Percentiles rank a stretch among this genome's conserved stretches.
phyloP scores from a whole-genome alignment of 2,797 vertebrate species.

The Melanotaenia boesemani region DNA sequence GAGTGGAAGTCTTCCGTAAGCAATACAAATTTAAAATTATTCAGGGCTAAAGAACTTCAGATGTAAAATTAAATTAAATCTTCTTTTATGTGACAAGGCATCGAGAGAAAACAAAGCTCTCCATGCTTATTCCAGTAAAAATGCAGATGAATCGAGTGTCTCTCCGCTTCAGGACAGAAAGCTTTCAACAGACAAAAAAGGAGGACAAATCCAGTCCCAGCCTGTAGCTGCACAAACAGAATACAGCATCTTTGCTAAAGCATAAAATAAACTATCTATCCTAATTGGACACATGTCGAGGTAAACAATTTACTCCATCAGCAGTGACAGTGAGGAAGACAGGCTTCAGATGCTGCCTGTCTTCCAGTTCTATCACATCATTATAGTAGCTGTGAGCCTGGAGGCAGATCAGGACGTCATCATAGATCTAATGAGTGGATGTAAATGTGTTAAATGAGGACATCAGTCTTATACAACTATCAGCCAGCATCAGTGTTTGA shows the following conservation, averaged over 20 bases:
- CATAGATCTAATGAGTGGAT: constrained; percentile 24
- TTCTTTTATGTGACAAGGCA: background rate
- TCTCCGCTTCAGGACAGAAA: background rate
- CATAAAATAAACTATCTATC: constrained; percentile 1
- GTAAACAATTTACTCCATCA: background rate
- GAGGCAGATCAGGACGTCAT: constrained; percentile 42
- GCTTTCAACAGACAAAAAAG: background rate
- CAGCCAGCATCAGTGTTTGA: constrained; percentile 12
- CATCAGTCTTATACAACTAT: constrained; percentile 11
- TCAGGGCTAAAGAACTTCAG: background rate
- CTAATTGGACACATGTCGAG: background rate
- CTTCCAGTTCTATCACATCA: constrained; percentile 42
- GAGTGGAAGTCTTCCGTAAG: background rate
- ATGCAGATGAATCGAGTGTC: background rate
- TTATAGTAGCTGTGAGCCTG: constrained; percentile 33
- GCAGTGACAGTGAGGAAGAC: constrained; percentile 30
- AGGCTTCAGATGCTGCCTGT: constrained; percentile 38
- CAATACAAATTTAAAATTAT: background rate
- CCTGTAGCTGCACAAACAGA: background rate
- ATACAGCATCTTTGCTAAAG: background rate
- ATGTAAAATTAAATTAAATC: background rate
- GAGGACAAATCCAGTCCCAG: background rate
- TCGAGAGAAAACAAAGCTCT: background rate
- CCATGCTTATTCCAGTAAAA: background rate
- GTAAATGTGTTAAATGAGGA: constrained; percentile 26